A percentile compares a stretch with the other conserved stretches of the same genome.
phyloP scores from a whole-genome alignment of 1,140 invertebrate species.

The Apis dorsata region DNA sequence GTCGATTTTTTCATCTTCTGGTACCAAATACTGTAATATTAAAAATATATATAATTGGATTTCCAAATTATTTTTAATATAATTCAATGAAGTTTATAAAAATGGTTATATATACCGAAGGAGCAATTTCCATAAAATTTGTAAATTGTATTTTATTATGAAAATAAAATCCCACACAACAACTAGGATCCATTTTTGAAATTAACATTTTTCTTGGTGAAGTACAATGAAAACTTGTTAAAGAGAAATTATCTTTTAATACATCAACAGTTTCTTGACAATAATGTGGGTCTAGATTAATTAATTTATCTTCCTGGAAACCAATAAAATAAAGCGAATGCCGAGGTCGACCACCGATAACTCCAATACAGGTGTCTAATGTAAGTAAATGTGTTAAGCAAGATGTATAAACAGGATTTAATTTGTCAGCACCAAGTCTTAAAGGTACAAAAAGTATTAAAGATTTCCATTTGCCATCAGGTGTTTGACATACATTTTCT shows the following conservation, averaged over 20 bases:
- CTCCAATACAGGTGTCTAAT: slow-evolving; percentile 91
- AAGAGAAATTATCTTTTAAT: slow-evolving; percentile 85
- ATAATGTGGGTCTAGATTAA: slow-evolving; percentile 95
- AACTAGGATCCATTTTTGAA: slow-evolving; percentile 95
- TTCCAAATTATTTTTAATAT: not conserved
- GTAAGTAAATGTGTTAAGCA: slow-evolving; percentile 90
- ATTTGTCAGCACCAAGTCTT: slow-evolving; percentile 90
- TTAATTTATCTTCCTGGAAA: slow-evolving; percentile 94
- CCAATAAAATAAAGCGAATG: slow-evolving; percentile 96
- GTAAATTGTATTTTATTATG: slow-evolving; percentile 88
- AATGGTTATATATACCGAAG: slow-evolving; percentile 79
- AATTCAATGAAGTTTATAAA: not conserved
- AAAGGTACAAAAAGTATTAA: slow-evolving; percentile 92
- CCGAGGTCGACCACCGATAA: slow-evolving; percentile 94
- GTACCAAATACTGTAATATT: slow-evolving; percentile 82
- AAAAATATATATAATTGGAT: slow-evolving; percentile 20
- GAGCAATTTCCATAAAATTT: slow-evolving; percentile 86
- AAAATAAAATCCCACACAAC: slow-evolving; percentile 95
- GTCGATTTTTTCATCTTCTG: slow-evolving; percentile 81
- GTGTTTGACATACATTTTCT: slow-evolving; percentile 82
- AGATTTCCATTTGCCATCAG: slow-evolving; percentile 86
- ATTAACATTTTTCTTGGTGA: slow-evolving; percentile 93
- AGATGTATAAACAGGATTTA: slow-evolving; percentile 91
- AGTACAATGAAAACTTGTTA: slow-evolving; percentile 91
- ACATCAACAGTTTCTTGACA: slow-evolving; percentile 94